These are phyloP conservation scores for Cryptus armator DNA, from an alignment of 2,888 invertebrate genomes.

Conservation along the genomic window DNA sequence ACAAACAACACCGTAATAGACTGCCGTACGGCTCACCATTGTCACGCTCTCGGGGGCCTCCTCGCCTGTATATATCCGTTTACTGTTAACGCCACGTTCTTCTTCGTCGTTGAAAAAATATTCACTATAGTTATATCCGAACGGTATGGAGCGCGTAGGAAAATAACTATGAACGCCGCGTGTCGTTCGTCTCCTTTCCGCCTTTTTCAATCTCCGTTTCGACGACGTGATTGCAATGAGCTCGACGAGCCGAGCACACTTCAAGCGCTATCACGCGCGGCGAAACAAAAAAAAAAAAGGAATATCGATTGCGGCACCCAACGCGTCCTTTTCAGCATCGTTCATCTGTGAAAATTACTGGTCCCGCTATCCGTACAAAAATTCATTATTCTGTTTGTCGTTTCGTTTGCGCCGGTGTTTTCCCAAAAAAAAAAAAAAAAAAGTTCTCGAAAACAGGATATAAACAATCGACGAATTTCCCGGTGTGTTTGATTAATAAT, in stretches of 20 bases:
- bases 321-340: neutral
- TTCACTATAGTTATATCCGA: neutral
- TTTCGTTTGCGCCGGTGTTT: neutral
- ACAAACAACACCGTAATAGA: slow-evolving; percentile 47
- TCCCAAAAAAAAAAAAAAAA: neutral
- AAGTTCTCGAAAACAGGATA: neutral
- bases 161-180: neutral
- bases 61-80: slow-evolving; percentile 38
- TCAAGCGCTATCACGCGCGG: neutral
- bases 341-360: neutral
- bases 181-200: neutral
- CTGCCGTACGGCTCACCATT: slow-evolving; percentile 36
- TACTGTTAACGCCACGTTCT: slow-evolving; percentile 57
- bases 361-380: neutral
- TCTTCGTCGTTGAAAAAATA: neutral
- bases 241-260: neutral
- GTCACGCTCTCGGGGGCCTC: slow-evolving; percentile 43
- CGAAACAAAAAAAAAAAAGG: neutral
- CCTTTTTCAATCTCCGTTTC: slow-evolving; percentile 32
- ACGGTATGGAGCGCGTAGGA: neutral
- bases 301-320: neutral
- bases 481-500: neutral
- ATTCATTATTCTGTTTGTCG: neutral
- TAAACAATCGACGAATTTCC: neutral
- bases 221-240: neutral